Conservation (phyloP, 2,113 vertebrate species). For the Gnathonemus echidnorhynchus region DNA sequence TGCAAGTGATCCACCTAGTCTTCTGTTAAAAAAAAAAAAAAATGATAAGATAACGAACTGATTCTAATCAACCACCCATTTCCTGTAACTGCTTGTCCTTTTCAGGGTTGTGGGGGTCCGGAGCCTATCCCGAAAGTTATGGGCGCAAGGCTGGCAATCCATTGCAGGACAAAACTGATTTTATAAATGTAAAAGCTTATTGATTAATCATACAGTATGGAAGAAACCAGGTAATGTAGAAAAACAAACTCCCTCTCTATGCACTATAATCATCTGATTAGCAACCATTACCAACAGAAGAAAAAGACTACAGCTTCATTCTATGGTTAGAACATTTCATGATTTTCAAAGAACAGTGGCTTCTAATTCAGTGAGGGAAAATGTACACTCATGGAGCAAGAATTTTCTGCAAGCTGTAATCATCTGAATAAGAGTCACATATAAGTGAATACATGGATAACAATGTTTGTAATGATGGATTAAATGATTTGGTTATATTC, state of each 20-base stretch:
- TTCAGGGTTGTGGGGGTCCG: neutral
- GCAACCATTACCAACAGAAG: neutral
- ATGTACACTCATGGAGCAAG: neutral
- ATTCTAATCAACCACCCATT: neutral
- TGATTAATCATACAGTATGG: neutral
- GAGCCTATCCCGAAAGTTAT: too few species aligned
- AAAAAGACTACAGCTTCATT: neutral
- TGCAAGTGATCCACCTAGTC: neutral
- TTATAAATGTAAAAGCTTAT: neutral
- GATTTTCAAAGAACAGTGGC: neutral
- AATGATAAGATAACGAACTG: neutral
- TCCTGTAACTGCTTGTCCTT: neutral
- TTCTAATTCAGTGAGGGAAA: neutral
- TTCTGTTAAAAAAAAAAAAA: neutral
- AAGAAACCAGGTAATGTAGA: neutral
- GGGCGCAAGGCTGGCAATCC: neutral
- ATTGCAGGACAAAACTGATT: neutral
- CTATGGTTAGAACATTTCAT: neutral
- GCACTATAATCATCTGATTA: neutral
- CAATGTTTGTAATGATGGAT: slow-evolving; percentile 15
- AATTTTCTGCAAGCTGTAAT: neutral
- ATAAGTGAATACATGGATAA: neutral
- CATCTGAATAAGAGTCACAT: neutral
- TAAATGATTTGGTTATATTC: slow-evolving; percentile 26
- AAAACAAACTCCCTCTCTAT: neutral